Conservation (phyloP, 2,797 vertebrate species). For the Chelidonichthys spinosus region DNA sequence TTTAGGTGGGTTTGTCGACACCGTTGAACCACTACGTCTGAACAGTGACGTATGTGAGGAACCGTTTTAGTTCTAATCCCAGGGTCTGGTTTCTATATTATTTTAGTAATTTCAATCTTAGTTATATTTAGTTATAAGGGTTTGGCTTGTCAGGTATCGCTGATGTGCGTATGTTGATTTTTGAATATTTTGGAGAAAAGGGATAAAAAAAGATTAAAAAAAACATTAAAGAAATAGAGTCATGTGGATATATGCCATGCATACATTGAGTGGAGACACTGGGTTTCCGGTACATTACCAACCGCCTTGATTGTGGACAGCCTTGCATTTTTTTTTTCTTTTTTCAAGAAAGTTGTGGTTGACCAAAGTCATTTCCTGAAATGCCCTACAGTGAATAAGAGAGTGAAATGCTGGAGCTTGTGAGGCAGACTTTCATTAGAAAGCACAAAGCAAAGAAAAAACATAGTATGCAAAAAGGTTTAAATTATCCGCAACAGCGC, state of each 20-base stretch:
- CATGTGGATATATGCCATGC: slow-evolving; percentile 38
- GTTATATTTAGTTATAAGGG: slow-evolving; percentile 37
- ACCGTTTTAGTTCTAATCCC: slow-evolving; percentile 49
- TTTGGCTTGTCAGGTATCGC: slow-evolving; percentile 14
- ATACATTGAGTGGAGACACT: slow-evolving; percentile 63
- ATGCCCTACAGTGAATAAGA: slow-evolving; percentile 59
- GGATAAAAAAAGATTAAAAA: background rate
- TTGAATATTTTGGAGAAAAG: slow-evolving; percentile 12
- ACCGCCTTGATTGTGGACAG: slow-evolving; percentile 66
- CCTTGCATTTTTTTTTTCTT: slow-evolving; percentile 43
- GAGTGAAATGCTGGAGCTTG: slow-evolving; percentile 57
- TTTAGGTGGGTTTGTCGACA: slow-evolving; percentile 70
- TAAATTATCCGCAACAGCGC: slow-evolving; percentile 43
- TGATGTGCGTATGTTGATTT: slow-evolving; percentile 35
- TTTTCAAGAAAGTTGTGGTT: slow-evolving; percentile 72
- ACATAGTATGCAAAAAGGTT: slow-evolving; percentile 36
- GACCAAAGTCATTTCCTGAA: slow-evolving; percentile 82
- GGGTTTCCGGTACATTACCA: slow-evolving; percentile 63
- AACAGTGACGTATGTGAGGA: slow-evolving; percentile 39
- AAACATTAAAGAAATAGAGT: slow-evolving; percentile 29
- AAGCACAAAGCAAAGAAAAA: slow-evolving; percentile 53
- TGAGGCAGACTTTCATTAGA: slow-evolving; percentile 59
- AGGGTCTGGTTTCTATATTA: slow-evolving; percentile 43
- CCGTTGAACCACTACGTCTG: slow-evolving; percentile 46
- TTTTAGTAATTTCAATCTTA: slow-evolving; percentile 41